Evolutionary conservation across 30 jellyfish, hydroid and myxozoan species (phyloP).

Genomic region (Pelagia noctiluca): DNA sequence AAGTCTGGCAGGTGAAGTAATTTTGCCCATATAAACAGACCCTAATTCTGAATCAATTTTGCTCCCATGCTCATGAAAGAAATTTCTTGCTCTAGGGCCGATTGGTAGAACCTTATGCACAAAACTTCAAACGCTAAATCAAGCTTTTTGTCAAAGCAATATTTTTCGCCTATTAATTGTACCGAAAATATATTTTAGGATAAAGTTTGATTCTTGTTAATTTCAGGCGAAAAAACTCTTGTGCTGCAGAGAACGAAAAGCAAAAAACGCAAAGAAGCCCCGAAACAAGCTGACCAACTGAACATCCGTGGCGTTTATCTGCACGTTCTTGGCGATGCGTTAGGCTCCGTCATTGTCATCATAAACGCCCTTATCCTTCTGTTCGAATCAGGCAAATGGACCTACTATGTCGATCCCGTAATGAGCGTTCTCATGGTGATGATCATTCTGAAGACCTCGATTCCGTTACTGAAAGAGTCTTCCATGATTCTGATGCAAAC

Average conservation of each 20-base stretch:
- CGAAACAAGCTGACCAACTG: slow-evolving; percentile 60
- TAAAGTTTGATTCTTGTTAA: neutral
- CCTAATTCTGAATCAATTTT: too few relatives aligned
- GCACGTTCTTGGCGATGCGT: slow-evolving; percentile 84
- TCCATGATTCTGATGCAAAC: slow-evolving; percentile 97
- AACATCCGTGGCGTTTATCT: slow-evolving; percentile 89
- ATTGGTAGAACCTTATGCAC: too few relatives aligned
- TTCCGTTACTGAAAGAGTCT: slow-evolving; percentile 83
- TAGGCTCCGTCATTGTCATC: slow-evolving; percentile 87
- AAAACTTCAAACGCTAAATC: too few relatives aligned
- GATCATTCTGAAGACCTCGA: slow-evolving; percentile 90
- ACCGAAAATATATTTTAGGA: too few relatives aligned
- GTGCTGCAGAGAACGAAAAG: slow-evolving; percentile 36
- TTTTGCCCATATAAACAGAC: too few relatives aligned
- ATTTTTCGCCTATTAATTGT: too few relatives aligned
- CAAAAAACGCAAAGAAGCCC: slow-evolving; percentile 14
- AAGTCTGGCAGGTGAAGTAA: too few relatives aligned
- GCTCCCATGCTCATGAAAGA: too few relatives aligned
- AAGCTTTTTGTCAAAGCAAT: too few relatives aligned
- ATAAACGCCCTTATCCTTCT: slow-evolving; percentile 72
- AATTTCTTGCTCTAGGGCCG: too few relatives aligned
- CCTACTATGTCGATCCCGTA: slow-evolving; percentile 79
- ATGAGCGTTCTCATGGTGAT: slow-evolving; percentile 78
- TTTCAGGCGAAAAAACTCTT: slow-evolving; percentile 57
- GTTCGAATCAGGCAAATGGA: slow-evolving; percentile 67